A percentile compares a stretch with the other conserved stretches of the same genome.
These are phyloP conservation scores for Eira barbara DNA, from an alignment of 2,113 vertebrate species.

Conservation along the genomic window DNA sequence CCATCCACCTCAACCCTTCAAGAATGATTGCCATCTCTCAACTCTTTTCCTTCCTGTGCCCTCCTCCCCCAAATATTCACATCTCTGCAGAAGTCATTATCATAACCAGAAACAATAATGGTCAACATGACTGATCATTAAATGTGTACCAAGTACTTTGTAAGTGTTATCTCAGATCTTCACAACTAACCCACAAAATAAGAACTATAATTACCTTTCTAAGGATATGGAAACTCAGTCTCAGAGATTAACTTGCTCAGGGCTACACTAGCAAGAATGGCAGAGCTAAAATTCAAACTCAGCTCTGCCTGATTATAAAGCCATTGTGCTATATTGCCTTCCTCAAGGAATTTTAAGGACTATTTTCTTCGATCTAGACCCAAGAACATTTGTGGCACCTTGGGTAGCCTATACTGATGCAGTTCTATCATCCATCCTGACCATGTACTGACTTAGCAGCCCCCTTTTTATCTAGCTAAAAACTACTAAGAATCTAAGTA, in stretches of 20 bases:
- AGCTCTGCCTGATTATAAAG: not conserved
- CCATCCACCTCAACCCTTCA: not conserved
- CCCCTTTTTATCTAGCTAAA: not conserved
- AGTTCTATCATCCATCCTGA: not conserved
- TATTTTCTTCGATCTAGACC: not conserved
- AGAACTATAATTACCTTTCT: constrained; percentile 23
- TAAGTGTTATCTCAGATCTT: constrained; percentile 22
- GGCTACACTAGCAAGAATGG: not conserved
- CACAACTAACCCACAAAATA: constrained; percentile 28
- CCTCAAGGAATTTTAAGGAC: constrained; percentile 8
- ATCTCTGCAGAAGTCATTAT: constrained; percentile 19
- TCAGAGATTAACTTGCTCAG: not conserved
- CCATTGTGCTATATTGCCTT: not conserved
- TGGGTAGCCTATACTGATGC: not conserved
- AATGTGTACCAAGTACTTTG: not conserved
- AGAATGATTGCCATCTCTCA: not conserved
- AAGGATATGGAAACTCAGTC: not conserved
- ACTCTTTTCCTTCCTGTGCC: not conserved
- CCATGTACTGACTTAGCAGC: not conserved
- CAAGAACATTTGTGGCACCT: not conserved
- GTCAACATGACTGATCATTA: not conserved
- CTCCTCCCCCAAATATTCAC: not conserved
- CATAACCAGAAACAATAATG: constrained; percentile 21
- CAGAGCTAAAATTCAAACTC: not conserved
- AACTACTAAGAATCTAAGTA: constrained; percentile 4